A percentile compares a stretch with the other conserved stretches of the same genome.
Conservation (phyloP, 2,888 invertebrate genomes). For the Hypsopygia costalis region DNA sequence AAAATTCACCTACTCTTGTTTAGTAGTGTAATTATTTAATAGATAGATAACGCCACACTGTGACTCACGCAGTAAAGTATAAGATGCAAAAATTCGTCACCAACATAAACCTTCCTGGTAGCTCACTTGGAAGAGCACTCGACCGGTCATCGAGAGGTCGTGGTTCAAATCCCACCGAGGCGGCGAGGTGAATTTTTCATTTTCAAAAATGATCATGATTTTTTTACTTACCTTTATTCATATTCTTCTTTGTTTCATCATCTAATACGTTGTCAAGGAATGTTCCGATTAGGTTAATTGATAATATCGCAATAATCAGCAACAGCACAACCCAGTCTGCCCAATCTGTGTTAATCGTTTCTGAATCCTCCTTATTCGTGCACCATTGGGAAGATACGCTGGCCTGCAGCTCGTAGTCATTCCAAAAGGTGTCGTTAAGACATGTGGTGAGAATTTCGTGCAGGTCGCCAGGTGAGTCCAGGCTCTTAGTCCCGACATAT, state of each 20-base stretch:
- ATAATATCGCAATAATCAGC: background rate
- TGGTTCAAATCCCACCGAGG: no score
- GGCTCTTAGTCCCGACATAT: conserved; percentile 20
- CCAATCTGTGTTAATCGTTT: background rate
- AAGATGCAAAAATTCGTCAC: no score
- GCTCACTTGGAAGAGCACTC: no score
- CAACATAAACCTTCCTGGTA: no score
- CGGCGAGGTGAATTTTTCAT: no score
- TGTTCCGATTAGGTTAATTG: background rate
- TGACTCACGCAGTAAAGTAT: no score
- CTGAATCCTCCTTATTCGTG: conserved; percentile 16
- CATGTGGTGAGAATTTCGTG: conserved; percentile 49
- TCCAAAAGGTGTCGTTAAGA: conserved; percentile 41
- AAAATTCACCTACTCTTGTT: no score
- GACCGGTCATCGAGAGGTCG: no score
- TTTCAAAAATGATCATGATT: no score
- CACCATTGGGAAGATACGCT: conserved; percentile 15
- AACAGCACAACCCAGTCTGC: background rate
- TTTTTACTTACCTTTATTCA: background rate
- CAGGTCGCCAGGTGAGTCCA: conserved; percentile 31
- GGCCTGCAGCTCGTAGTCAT: conserved; percentile 24
- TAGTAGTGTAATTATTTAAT: no score
- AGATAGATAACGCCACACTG: no score
- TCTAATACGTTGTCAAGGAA: background rate
- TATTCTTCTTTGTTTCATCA: background rate